Conservation (phyloP, 1,140 invertebrate genomes). For the Oedothorax gibbosus region DNA sequence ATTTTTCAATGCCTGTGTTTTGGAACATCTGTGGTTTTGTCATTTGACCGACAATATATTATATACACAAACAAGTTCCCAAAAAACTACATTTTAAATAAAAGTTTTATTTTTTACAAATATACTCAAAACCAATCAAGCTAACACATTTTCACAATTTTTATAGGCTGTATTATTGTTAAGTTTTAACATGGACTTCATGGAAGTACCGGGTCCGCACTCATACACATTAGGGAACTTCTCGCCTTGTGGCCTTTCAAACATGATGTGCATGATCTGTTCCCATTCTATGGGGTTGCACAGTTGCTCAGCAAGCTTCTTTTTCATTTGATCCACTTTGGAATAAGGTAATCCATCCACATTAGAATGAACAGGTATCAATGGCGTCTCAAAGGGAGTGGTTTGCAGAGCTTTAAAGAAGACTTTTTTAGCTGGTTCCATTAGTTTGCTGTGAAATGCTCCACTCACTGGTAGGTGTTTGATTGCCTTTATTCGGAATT, state of each 20-base stretch:
- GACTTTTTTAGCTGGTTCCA: slow-evolving; percentile 80
- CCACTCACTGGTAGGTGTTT: slow-evolving; percentile 86
- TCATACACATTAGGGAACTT: slow-evolving; percentile 86
- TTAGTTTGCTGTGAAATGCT: slow-evolving; percentile 90
- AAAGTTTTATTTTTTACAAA: not conserved
- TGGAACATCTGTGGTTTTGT: no score
- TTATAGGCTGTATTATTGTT: slow-evolving; percentile 82
- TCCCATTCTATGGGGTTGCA: slow-evolving; percentile 91
- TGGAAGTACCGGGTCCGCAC: slow-evolving; percentile 82
- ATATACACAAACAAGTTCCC: not conserved
- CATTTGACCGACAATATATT: not conserved
- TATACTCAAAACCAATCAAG: not conserved
- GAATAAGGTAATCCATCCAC: slow-evolving; percentile 77
- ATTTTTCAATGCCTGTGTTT: no score
- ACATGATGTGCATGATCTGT: slow-evolving; percentile 81
- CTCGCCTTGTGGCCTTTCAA: slow-evolving; percentile 70
- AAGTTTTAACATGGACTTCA: slow-evolving; percentile 81
- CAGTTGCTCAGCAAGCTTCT: slow-evolving; percentile 78
- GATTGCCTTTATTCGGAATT: slow-evolving; percentile 77
- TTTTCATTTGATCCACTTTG: slow-evolving; percentile 72
- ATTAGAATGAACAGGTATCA: slow-evolving; percentile 84
- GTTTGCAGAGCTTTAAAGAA: slow-evolving; percentile 77
- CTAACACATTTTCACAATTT: slow-evolving; percentile 23
- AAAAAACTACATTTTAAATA: no score
- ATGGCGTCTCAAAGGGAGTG: slow-evolving; percentile 76